Base-by-base conservation (phyloP, 2,113 vertebrate species). In the Cinclus cinclus region DNA sequence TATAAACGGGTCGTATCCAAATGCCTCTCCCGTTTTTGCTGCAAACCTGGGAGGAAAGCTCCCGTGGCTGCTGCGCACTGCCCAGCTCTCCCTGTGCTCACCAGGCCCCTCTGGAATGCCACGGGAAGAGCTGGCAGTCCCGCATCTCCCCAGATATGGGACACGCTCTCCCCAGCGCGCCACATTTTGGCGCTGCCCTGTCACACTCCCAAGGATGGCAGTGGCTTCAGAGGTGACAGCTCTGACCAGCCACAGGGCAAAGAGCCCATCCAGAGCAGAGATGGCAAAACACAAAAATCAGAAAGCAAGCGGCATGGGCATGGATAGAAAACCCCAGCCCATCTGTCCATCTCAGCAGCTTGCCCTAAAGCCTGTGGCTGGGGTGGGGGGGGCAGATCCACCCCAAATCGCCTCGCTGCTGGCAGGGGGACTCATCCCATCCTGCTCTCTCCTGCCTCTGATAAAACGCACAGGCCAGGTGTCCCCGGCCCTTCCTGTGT, bases 121-220 rank as follows among this genome's bases (percentile, higher is more conserved):
- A 3, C 11, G 50, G 47, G 39, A 87, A 59, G 35, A 50, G 53
- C 9, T 3, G 0, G 52, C 80, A 60, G 41, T 11, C 58, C n/a
- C 35, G 2, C 9, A 27, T 50, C 49, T 27, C 25, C 47, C 47
- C 47, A 49, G 47, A 49, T 8, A 14, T 2, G 13, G 47, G 47
- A 25, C 47, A 25, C 24, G 24, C 14, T 11, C 52, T 71, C 39
- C 52, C 49, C 60, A 28, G 37, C 6, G 1, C 6, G 44, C 58
- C 9, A 0, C 33, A 50, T 27, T 27, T 15, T 50, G 41, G 4
- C 18, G 70, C 27, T 71, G 58, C 80, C 4, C 0, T 20, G 15
- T 3, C 80, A 33, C 0, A 0, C 17, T 58, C 27, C 0, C 30
- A 30, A 65, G 39, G 33, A 30, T 6, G 0, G 0, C 1, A 4